A percentile compares a stretch with the other conserved stretches of the same genome.
Evolutionary conservation across 2,113 vertebrate genomes (phyloP).

Genomic region (Hippocampus guttulatus): DNA sequence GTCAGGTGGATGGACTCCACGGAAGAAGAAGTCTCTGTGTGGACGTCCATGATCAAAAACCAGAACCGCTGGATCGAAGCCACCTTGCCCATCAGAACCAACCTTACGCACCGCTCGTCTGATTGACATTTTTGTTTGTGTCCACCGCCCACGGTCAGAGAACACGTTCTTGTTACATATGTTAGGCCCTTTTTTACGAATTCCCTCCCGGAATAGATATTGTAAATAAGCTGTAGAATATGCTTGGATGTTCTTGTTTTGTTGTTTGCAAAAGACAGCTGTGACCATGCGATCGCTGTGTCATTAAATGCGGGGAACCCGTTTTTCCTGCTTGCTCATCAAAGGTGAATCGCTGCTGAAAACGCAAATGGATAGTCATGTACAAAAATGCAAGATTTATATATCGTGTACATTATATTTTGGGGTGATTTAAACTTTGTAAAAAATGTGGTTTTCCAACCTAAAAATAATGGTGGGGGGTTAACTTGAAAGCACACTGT

Average conservation of each 20-base stretch:
- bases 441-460: no score
- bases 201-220: conserved; percentile 6
- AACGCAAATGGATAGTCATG: background rate
- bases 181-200: background rate
- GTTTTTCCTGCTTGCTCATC: background rate
- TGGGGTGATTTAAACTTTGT: no score
- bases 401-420: no score
- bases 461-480: no score
- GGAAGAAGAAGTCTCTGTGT: conserved; percentile 77
- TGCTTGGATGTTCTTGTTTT: background rate
- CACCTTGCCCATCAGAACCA: conserved; percentile 80
- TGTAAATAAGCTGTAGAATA: conserved; percentile 11
- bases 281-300: background rate
- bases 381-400: no score
- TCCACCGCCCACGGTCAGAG: background rate
- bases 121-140: conserved; percentile 21
- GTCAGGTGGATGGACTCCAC: conserved; percentile 97
- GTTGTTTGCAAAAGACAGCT: background rate
- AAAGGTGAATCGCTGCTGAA: background rate
- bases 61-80: conserved; percentile 84
- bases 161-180: background rate
- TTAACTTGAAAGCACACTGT: no score
- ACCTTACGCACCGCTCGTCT: conserved; percentile 68
- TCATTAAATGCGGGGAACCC: conserved; percentile 27
- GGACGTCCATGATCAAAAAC: conserved; percentile 79